These are phyloP conservation scores for Mus pahari DNA, from an alignment of 2,113 vertebrate genomes.

Conservation along the genomic window DNA sequence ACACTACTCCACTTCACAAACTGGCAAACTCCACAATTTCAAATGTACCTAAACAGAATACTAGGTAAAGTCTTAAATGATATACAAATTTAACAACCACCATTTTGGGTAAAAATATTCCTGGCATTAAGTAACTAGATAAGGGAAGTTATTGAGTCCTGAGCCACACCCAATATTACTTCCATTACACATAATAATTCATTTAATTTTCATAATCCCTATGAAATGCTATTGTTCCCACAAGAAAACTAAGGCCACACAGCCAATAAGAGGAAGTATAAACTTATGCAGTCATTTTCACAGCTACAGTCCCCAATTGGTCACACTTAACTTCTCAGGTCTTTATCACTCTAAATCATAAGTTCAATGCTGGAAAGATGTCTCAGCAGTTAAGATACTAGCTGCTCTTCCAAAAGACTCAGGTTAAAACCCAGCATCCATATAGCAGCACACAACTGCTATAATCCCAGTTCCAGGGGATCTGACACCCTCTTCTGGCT, in stretches of 20 bases:
- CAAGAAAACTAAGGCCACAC: slow-evolving; percentile 11
- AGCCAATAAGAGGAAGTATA: background rate
- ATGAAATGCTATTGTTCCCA: slow-evolving; percentile 5
- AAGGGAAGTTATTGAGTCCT: slow-evolving; percentile 8
- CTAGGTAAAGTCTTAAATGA: background rate
- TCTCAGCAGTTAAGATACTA: background rate
- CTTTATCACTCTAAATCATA: background rate
- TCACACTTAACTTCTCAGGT: background rate
- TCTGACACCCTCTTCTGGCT: background rate
- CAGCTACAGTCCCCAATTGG: background rate
- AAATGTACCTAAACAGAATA: slow-evolving; percentile 46
- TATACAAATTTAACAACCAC: slow-evolving; percentile 44
- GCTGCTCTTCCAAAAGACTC: background rate
- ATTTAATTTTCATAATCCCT: slow-evolving; percentile 2
- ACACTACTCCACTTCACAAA: slow-evolving; percentile 41
- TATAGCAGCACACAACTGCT: background rate
- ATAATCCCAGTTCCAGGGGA: background rate
- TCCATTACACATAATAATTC: slow-evolving; percentile 8
- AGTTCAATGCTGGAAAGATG: background rate
- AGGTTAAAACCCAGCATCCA: background rate
- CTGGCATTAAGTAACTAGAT: slow-evolving; percentile 20
- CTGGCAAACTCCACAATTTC: background rate
- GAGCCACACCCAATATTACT: slow-evolving; percentile 13
- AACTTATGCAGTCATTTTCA: background rate
- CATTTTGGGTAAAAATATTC: slow-evolving; percentile 33